These are phyloP conservation scores for Chondrosia reniformis DNA, from an alignment of 37 sponge, comb jelly and placozoan species.

Conservation along the genomic window DNA sequence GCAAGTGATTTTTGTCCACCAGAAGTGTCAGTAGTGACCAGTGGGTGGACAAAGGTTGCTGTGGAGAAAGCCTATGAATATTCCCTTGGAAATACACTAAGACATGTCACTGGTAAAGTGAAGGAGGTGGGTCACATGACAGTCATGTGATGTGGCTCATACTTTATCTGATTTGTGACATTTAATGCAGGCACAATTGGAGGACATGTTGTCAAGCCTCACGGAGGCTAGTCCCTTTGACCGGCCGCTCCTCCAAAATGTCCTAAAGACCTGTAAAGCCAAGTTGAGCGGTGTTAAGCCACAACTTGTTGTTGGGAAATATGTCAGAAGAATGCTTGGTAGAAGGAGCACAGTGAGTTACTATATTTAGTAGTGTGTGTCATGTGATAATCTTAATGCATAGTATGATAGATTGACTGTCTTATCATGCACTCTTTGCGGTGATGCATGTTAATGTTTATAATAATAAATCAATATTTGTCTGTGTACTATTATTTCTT, in stretches of 20 bases:
- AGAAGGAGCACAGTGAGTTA: background rate
- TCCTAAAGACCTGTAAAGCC: background rate
- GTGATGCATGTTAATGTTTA: too few species aligned
- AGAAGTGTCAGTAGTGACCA: background rate
- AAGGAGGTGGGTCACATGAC: background rate
- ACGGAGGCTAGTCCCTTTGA: background rate
- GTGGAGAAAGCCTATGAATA: conserved; percentile 6
- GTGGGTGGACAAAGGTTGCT: background rate
- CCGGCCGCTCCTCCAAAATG: background rate
- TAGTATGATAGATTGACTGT: too few species aligned
- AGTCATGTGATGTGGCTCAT: background rate
- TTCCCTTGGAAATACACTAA: conserved; percentile 2
- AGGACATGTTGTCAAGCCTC: background rate
- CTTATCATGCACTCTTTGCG: too few species aligned
- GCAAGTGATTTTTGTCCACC: conserved; percentile 9
- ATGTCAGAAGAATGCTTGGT: background rate
- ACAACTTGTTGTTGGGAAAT: background rate
- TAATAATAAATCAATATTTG: too few species aligned
- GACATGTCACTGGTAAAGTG: background rate
- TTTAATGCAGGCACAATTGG: too few species aligned
- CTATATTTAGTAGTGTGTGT: too few species aligned
- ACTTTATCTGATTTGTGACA: too few species aligned
- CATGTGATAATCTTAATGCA: too few species aligned
- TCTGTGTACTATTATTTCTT: too few species aligned
- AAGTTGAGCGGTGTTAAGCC: background rate